Base-by-base conservation (phyloP, 2,113 vertebrate genomes). In the Chaetorhynchus papuensis region DNA sequence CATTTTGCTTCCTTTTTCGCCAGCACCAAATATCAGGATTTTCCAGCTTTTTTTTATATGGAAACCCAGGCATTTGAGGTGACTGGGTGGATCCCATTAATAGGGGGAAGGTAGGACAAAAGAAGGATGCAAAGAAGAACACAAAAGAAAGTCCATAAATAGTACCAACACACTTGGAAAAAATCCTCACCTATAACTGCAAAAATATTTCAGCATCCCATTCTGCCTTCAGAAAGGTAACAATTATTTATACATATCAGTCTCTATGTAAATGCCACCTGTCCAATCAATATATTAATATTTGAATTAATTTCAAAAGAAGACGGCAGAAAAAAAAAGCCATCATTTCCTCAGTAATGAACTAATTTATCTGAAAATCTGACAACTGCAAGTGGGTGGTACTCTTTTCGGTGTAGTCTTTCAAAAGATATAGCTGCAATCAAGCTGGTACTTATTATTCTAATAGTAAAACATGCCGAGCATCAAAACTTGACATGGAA, bases 251-350 rank as follows among this genome's bases (percentile, higher is more conserved):
- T 88, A 90, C 64, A 10, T 94, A 95, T 95, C 88, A 95, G 63
- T 93, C 54, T 93, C 63, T 83, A 37, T 86, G 90, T 93, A 96
- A 95, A 92, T 96, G 76, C 85, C 86, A 96, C 90, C 88, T 94
- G 95, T 96, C 90, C 83, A 94, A 93, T 93, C 68, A 93, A 92
- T 93, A 95, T 89, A 94, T 94, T 95, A 96, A 97, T 96, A 96
- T 93, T 95, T 94, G 92, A 97, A 94, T 93, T 95, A 93, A 91
- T 86, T 89, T 96, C 88, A 93, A 92, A 92, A 90, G 88, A 88
- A 70, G 68, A 81, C 83, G 42, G 79, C 71, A 93, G 61, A 84
- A 96, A 96, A 90, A 96, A 91, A 95, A 65, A 54, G 15, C 37
- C 83, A 35, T 92, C 14, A 95, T 95, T 96, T 95, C 79, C 83